These are phyloP conservation scores for Stegophylla sp. DNA, from an alignment of 2,888 invertebrate species.

Conservation along the genomic window DNA sequence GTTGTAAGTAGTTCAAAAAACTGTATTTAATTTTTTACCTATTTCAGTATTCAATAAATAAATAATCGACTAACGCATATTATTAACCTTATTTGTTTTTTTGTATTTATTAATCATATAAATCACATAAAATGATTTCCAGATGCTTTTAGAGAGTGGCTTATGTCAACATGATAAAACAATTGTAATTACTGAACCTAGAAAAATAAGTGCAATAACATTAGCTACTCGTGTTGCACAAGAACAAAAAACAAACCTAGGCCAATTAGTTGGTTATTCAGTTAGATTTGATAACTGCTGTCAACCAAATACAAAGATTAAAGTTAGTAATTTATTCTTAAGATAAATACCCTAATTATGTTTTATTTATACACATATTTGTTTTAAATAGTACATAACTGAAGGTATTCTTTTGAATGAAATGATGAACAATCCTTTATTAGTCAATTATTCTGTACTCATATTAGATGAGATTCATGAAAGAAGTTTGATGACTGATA, in stretches of 20 bases:
- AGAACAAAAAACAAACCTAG: slow-evolving; percentile 80
- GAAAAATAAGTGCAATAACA: slow-evolving; percentile 87
- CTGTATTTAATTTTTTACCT: slow-evolving; percentile 13
- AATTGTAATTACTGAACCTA: slow-evolving; percentile 90
- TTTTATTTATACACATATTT: slow-evolving; percentile 42
- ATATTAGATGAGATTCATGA: slow-evolving; percentile 97
- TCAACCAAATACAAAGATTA: slow-evolving; percentile 72
- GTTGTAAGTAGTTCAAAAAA: no score
- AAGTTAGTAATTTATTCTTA: slow-evolving; percentile 67
- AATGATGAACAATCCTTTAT: slow-evolving; percentile 91
- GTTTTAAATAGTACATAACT: slow-evolving; percentile 81
- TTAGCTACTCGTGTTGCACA: slow-evolving; percentile 87
- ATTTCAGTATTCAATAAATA: slow-evolving; percentile 3
- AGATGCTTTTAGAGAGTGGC: slow-evolving; percentile 89
- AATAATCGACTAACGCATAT: no score
- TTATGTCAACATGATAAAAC: slow-evolving; percentile 78
- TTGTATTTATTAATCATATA: not conserved
- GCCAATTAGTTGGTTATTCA: slow-evolving; percentile 77
- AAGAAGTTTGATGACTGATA: slow-evolving; percentile 89
- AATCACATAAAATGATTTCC: slow-evolving; percentile 53
- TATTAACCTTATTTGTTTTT: not conserved
- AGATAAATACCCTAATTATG: slow-evolving; percentile 23
- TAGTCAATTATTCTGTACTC: slow-evolving; percentile 85
- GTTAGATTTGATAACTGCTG: slow-evolving; percentile 80
- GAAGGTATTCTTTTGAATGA: slow-evolving; percentile 94